Evolutionary conservation across 2,888 invertebrate genomes (phyloP).

Genomic region (Prostheceraeus crozeri): DNA sequence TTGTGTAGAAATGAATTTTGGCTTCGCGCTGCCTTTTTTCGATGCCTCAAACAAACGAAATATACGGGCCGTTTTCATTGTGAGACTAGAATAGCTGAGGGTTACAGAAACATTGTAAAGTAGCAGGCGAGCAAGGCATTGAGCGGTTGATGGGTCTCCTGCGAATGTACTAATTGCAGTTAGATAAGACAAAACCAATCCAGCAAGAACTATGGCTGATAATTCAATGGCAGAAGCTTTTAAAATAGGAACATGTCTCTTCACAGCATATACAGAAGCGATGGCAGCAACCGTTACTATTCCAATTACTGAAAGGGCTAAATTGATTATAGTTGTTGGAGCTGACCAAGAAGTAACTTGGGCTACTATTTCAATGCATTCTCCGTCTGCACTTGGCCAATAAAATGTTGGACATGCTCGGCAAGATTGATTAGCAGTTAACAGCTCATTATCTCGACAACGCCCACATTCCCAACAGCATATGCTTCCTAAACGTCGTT

Average conservation of each 20-base stretch:
- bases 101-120: conserved; percentile 21
- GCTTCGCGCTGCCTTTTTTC: neutral
- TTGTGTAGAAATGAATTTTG: neutral
- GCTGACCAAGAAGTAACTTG: too few species aligned
- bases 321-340: too few species aligned
- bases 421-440: neutral
- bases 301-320: too few species aligned
- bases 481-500: neutral
- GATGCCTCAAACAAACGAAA: conserved; percentile 23
- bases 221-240: conserved; percentile 24
- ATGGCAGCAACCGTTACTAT: neutral
- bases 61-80: conserved; percentile 19
- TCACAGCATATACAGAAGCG: neutral
- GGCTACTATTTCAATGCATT: too few species aligned
- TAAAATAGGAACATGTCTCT: neutral
- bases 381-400: conserved; percentile 11
- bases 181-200: neutral
- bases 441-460: conserved; percentile 23
- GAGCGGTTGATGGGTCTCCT: neutral
- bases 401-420: neutral
- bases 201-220: conserved; percentile 6
- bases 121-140: conserved; percentile 5
- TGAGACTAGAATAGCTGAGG: conserved; percentile 15
- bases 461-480: conserved; percentile 29
- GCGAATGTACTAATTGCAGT: neutral